Evolutionary conservation across 2,797 vertebrate species (phyloP), one percentile per base, ranked within the genome.

Genomic region (Ataeniobius toweri): DNA sequence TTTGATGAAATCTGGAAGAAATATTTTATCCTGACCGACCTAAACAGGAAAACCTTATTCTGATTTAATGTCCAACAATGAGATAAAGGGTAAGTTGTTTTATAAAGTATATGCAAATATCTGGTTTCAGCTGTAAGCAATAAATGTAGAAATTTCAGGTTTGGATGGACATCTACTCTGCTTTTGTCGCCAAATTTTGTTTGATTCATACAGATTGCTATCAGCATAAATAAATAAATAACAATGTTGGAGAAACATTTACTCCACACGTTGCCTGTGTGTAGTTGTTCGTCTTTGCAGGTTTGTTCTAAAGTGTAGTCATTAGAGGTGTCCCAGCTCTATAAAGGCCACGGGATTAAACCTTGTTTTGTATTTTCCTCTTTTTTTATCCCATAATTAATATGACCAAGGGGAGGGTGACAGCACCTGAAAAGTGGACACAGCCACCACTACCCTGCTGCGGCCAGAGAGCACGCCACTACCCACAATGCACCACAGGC

Each of bases 301-400:
- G 94, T 95, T 91, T 94, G 93, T 95, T 96, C 96, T 94, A 93
- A 96, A 39, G 63, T 65, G 63, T 8, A 96, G 95, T 95, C 94
- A 97, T 96, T 96, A 97, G 93, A 97, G 97, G 95, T 96, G 96
- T 94, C 94, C 96, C 94, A 92, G 91, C 87, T 94, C 96, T 97
- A 98, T 96, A 98, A 99, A 98, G 97, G 94, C 94, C 93, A 88
- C 83, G 90, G 96, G 97, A 98, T 98, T 98, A 97, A 95, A 96
- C 92, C 72, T 78, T 85, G 85, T 84, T 95, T 95, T 86, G 89
- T 95, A 95, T 78, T 78, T 84, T 44, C 13, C 36, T 24, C 22
- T 24, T 91, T 95, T 95, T 96, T 97, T 96, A 97, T 97, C 96
- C 96, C 96, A 96, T 97, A 98, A 98, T 98, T 97, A 99, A 98